phyloP scores from a whole-genome alignment of 2,888 invertebrate genomes.

The Baccha elongata region DNA sequence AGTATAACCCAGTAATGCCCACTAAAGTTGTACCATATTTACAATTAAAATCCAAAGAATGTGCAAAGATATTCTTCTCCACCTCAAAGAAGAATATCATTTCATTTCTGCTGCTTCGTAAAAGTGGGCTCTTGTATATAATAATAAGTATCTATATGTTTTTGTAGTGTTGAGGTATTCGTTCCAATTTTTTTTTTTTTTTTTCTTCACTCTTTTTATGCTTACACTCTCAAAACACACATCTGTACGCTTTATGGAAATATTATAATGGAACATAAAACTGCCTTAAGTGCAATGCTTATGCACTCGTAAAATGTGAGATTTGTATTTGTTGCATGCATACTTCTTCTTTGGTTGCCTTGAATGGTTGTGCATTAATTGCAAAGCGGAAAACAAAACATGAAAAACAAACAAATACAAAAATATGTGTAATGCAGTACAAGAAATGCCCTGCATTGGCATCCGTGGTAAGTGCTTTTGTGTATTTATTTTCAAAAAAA shows the following conservation, averaged over 20 bases:
- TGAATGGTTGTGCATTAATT: slow-evolving; percentile 30
- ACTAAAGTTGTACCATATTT: slow-evolving; percentile 44
- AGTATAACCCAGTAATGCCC: slow-evolving; percentile 30
- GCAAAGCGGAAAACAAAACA: slow-evolving; percentile 37
- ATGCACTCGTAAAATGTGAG: slow-evolving; percentile 30
- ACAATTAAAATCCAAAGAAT: slow-evolving; percentile 53
- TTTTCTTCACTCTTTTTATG: not conserved
- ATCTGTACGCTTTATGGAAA: not conserved
- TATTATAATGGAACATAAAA: slow-evolving; percentile 42
- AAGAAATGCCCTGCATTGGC: not conserved
- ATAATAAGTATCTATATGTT: not conserved
- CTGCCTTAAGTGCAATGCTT: slow-evolving; percentile 40
- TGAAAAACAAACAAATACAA: slow-evolving; percentile 15
- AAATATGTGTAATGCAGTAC: slow-evolving; percentile 1
- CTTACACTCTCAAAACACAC: not conserved
- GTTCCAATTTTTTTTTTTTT: slow-evolving; percentile 22
- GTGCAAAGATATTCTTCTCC: not conserved
- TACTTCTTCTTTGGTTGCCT: slow-evolving; percentile 30
- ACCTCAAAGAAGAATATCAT: slow-evolving; percentile 37
- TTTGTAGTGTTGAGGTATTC: slow-evolving; percentile 4
- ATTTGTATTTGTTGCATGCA: not conserved
- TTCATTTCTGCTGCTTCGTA: slow-evolving; percentile 7
- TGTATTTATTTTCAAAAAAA: too few relatives aligned
- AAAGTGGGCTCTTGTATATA: slow-evolving; percentile 1
- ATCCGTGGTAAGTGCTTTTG: too few relatives aligned